phyloP scores from a whole-genome alignment of 2,888 invertebrate genomes.

The Lycia hirtaria region DNA sequence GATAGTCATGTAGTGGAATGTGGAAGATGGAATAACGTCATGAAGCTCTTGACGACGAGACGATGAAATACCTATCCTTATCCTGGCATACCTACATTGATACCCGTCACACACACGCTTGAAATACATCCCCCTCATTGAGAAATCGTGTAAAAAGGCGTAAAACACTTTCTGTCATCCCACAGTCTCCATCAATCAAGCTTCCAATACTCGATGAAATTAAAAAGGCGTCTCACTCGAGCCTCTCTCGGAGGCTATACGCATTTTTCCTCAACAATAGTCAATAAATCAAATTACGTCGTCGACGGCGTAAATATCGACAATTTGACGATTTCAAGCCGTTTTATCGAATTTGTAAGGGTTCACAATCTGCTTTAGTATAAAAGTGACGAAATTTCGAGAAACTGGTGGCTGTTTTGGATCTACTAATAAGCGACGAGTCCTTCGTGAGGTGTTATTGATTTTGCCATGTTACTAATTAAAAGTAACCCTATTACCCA shows the following conservation, averaged over 20 bases:
- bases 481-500: too few species aligned
- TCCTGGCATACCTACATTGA: too few species aligned
- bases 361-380: neutral
- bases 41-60: too few species aligned
- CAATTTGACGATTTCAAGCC: slow-evolving; percentile 7
- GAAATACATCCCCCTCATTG: too few species aligned
- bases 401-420: neutral
- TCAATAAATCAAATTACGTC: slow-evolving; percentile 19
- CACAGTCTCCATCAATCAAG: neutral
- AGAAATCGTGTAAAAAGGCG: too few species aligned
- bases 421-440: too few species aligned
- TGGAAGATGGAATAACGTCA: too few species aligned
- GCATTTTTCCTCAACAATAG: slow-evolving; percentile 16
- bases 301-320: slow-evolving; percentile 13
- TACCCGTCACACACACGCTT: too few species aligned
- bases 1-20: too few species aligned
- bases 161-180: neutral
- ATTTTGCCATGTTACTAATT: neutral
- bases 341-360: slow-evolving; percentile 3
- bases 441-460: neutral
- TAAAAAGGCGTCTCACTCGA: slow-evolving; percentile 12
- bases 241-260: neutral
- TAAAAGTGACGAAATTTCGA: neutral
- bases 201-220: slow-evolving; percentile 1
- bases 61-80: too few species aligned